These are phyloP conservation scores for Diuraphis noxia DNA, from an alignment of 1,140 invertebrate species.

Conservation along the genomic window DNA sequence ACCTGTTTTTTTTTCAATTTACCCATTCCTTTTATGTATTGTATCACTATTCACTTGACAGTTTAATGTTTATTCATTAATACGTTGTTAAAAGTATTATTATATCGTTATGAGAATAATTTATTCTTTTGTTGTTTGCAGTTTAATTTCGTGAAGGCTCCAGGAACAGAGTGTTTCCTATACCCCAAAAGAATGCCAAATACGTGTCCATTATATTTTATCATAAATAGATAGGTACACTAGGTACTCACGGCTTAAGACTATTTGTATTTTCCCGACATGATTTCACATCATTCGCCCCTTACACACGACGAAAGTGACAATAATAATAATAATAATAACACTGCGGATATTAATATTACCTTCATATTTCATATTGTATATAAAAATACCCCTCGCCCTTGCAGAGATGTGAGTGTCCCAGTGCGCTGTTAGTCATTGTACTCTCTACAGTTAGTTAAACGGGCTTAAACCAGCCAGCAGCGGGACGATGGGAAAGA, in stretches of 20 bases:
- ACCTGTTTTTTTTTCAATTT: constrained; percentile 33
- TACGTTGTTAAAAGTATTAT: constrained; percentile 6
- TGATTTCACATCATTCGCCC: background rate
- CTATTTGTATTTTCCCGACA: background rate
- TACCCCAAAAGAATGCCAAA: background rate
- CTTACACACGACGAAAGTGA: background rate
- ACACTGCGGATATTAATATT: background rate
- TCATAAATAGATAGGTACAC: background rate
- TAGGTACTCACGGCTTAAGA: background rate
- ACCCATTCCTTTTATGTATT: background rate
- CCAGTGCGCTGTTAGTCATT: background rate
- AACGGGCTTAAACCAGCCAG: background rate
- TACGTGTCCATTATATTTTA: background rate
- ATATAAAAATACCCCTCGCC: background rate
- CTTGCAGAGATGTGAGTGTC: background rate
- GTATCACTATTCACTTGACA: constrained; percentile 12
- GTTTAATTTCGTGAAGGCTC: background rate
- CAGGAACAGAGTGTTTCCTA: background rate
- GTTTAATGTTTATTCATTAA: constrained; percentile 37
- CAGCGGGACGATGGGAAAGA: background rate
- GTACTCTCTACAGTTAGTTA: background rate
- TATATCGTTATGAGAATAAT: background rate
- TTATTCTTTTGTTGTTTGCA: constrained; percentile 21
- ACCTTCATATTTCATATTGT: no score
- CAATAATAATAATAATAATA: background rate